A percentile compares a stretch with the other conserved stretches of the same genome.
Evolutionary conservation across 2,113 vertebrate species (phyloP).

Genomic region (Cephalopterus ornatus): DNA sequence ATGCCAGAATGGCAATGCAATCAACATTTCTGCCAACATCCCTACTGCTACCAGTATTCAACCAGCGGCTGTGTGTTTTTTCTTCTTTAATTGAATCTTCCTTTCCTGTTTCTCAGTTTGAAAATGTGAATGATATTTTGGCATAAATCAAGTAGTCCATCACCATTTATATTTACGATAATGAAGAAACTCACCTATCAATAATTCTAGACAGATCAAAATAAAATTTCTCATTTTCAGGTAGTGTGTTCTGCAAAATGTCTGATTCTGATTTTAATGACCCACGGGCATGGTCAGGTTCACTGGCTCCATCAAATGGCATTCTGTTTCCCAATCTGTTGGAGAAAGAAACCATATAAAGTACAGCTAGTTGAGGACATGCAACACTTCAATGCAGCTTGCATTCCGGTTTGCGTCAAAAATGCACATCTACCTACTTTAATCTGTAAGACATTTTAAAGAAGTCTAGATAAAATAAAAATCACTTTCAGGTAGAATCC

Average conservation of each 20-base stretch:
- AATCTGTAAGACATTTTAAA: neutral
- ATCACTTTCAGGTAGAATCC: neutral
- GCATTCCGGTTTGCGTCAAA: neutral
- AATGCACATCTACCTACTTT: neutral
- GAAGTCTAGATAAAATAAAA: neutral
- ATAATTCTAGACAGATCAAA: constrained; percentile 76
- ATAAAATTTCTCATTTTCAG: constrained; percentile 79
- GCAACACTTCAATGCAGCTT: neutral
- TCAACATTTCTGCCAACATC: neutral
- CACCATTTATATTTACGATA: neutral
- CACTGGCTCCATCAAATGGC: constrained; percentile 71
- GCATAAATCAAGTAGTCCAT: neutral
- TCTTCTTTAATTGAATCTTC: neutral
- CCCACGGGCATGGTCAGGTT: constrained; percentile 63
- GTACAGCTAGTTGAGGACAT: neutral
- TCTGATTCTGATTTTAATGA: constrained; percentile 73
- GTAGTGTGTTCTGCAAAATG: constrained; percentile 70
- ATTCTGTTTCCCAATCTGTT: constrained; percentile 73
- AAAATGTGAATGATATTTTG: neutral
- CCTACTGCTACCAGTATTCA: neutral
- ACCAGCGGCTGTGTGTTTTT: neutral
- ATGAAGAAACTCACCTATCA: constrained; percentile 72
- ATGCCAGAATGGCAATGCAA: neutral
- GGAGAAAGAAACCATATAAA: neutral
- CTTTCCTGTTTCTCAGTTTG: neutral